A percentile compares a stretch with the other conserved stretches of the same genome.
Evolutionary conservation across 2,888 invertebrate species (phyloP).

Genomic region (Myathropa florea): DNA sequence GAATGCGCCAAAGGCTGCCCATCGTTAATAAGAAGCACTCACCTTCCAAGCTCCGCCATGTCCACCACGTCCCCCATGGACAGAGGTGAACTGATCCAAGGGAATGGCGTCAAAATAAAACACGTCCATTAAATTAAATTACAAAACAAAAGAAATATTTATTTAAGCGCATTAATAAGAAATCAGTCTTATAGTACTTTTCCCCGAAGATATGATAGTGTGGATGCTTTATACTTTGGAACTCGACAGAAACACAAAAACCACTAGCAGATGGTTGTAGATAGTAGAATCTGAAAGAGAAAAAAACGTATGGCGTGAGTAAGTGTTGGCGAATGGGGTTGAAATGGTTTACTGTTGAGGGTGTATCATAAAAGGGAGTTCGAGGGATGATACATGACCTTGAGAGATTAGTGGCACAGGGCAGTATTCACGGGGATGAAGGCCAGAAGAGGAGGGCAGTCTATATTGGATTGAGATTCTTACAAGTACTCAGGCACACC

Average conservation of each 20-base stretch:
- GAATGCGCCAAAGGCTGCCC: too few relatives aligned
- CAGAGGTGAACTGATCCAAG: not conserved
- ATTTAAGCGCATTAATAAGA: slow-evolving; percentile 71
- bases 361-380: too few relatives aligned
- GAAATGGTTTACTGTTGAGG: not conserved
- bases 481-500: too few relatives aligned
- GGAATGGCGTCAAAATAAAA: slow-evolving; percentile 26
- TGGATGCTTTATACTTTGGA: slow-evolving; percentile 70
- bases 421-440: not conserved
- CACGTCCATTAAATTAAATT: slow-evolving; percentile 56
- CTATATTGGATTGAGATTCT: too few relatives aligned
- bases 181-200: slow-evolving; percentile 71
- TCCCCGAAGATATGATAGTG: slow-evolving; percentile 71
- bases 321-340: not conserved
- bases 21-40: too few relatives aligned
- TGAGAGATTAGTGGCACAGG: not conserved
- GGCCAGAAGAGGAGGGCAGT: not conserved
- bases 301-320: not conserved
- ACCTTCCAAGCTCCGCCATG: too few relatives aligned
- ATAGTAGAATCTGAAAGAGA: slow-evolving; percentile 57
- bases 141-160: slow-evolving; percentile 63
- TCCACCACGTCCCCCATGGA: too few relatives aligned
- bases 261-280: slow-evolving; percentile 58
- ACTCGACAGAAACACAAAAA: slow-evolving; percentile 69
- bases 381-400: not conserved